A percentile compares a stretch with the other conserved stretches of the same genome.
These are phyloP conservation scores for Neopipo cinnamomea DNA, from an alignment of 2,113 vertebrate species.

Conservation along the genomic window DNA sequence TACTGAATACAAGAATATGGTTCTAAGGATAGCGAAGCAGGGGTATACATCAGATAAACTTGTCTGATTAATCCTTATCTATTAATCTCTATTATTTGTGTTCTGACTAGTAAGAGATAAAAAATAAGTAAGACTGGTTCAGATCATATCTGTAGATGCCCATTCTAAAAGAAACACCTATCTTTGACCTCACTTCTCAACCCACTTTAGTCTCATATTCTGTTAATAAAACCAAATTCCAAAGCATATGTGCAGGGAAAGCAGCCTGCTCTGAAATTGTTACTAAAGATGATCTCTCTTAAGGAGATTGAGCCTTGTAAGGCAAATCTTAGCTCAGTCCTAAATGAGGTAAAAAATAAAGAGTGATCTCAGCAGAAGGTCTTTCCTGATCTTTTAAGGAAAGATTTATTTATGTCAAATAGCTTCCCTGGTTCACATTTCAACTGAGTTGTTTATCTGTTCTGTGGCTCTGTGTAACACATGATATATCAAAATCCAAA, in stretches of 20 bases:
- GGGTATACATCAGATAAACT: neutral
- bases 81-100: neutral
- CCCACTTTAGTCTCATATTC: accelerated
- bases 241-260: neutral
- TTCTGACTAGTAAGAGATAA: neutral
- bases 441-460: neutral
- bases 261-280: neutral
- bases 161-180: neutral
- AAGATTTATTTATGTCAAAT: neutral
- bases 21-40: neutral
- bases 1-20: neutral
- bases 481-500: neutral
- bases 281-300: neutral
- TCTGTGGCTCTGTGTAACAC: neutral
- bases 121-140: neutral
- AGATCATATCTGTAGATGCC: neutral
- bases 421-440: neutral
- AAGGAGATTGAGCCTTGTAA: neutral
- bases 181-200: neutral
- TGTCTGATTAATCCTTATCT: no score
- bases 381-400: neutral
- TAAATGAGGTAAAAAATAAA: neutral
- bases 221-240: neutral
- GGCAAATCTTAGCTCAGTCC: neutral
- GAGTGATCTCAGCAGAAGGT: neutral